Base-by-base conservation (phyloP, 2,797 vertebrate genomes). In the Notolabrus celidotus region DNA sequence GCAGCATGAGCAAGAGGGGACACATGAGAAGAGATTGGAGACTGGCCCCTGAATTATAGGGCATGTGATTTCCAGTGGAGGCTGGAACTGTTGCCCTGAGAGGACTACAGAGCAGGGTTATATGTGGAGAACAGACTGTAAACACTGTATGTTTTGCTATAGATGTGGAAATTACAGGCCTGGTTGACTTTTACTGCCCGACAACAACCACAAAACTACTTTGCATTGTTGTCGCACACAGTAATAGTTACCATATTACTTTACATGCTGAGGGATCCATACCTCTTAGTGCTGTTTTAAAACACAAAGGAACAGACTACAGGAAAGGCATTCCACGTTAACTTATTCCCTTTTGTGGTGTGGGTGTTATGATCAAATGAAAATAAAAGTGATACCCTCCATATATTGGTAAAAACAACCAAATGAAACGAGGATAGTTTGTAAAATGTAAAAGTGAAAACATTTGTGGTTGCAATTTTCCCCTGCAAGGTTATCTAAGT, bases 401-500 rank as follows among this genome's bases (percentile, higher is more conserved):
- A 71, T 29, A 60, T 25, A 45, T 31, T 66, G 41, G 56, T 45
- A 63, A 53, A 73, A 81, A 59, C 38, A 75, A 31, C 25, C 52
- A 56, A 78, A 82, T 72, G 15, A 82, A 82, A 80, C 51, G 22
- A 25, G 31, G 39, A 73, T 50, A 63, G 72, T 78, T 85, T 43
- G 46, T 74, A 63, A 71, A 83, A 74, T 68, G 54, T 55, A 41
- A 49, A 75, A 71, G 43, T 39, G 43, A 74, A 85, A 86, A 71
- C 76, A 80, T 84, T 84, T 62, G 29, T n/a, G 10, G 53, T 57
- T 71, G 74, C 65, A 77, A 74, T 88, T 86, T 86, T 72, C 51
- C 72, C 66, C 68, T 34, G 67, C 63, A 46, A 86, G 82, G 78
- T 87, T 88, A 80, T 88, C 78, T 84, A 73, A 87, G 79, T 79